Base-by-base conservation (phyloP, 1,140 invertebrate species). In the Cyclina sinensis region DNA sequence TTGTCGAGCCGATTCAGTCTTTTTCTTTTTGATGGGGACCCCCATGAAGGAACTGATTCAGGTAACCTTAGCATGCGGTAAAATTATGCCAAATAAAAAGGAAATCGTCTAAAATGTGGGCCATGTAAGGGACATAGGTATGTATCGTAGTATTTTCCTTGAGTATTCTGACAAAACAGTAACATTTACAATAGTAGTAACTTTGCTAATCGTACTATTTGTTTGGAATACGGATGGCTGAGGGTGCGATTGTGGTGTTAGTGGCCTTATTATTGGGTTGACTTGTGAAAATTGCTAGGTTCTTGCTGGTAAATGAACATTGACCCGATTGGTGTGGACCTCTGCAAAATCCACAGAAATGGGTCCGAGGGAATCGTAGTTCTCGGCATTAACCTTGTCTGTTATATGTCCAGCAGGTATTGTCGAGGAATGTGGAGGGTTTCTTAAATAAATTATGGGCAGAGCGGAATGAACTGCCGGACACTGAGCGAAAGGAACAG, bases 311-410 rank as follows among this genome's bases (percentile, higher is more conserved):
- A 51, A 2, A 16, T 11, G 43, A 9, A 24, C 73, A 76, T 5
- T 76, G 24, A 16, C 35, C 35, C 4, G 73, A 35, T 11, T 59
- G 54, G 54, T 81, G 79, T 1, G 7, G 0, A 0, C 79, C 79
- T n/a, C 43, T 62, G 37, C 81, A 83, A 62, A 70, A 83, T 11
- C 81, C 81, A 62, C 81, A 83, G 59, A 83, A 27, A 24, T 83
- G 59, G 18, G 81, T 59, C 18, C 7, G 54, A 4, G 7, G 9
- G 35, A 37, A 70, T n/a, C 2, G 5, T 51, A 30, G 7, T 2
- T 2, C 5, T 16, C 18, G 59, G 54, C 48, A 51, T 14, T n/a
- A 18, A 7, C 32, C 39, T 21, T 46, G 32, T 9, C 32, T 3
- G 24, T 59, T 81, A n/a, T 30, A 81, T 51, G 39, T 59, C 79